Conservation (phyloP, 2,797 vertebrate species). For the Ptychadena robeensis region DNA sequence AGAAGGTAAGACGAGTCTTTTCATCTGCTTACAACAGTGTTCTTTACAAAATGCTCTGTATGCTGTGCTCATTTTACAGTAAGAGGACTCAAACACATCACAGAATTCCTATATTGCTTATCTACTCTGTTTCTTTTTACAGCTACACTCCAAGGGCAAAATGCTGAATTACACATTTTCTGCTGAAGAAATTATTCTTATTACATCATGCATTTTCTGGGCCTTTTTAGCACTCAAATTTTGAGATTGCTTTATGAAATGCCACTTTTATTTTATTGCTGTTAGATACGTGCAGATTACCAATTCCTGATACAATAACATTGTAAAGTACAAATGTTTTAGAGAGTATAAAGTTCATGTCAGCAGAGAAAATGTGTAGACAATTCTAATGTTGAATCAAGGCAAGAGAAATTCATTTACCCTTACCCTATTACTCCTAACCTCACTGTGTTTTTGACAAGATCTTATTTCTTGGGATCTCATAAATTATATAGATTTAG, state of each 20-base stretch:
- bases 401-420: background rate
- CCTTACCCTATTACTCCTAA: background rate
- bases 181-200: background rate
- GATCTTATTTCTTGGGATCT: background rate
- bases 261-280: background rate
- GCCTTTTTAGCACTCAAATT: background rate
- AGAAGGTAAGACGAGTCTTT: slow-evolving; percentile 48
- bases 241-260: background rate
- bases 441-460: too few species aligned
- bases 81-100: background rate
- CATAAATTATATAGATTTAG: background rate
- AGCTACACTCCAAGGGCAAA: background rate
- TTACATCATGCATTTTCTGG: background rate
- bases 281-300: background rate
- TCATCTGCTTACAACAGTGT: slow-evolving; percentile 9
- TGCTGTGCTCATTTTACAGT: background rate
- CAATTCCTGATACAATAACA: background rate
- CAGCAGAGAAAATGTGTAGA: background rate
- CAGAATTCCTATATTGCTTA: background rate
- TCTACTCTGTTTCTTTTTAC: slow-evolving; percentile 1
- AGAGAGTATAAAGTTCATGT: background rate
- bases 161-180: background rate
- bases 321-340: background rate
- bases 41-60: slow-evolving; percentile 8
- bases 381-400: background rate